Base-by-base conservation (phyloP, 53 echinoderm and acorn worm genomes). In the Holothuria leucospilota region DNA sequence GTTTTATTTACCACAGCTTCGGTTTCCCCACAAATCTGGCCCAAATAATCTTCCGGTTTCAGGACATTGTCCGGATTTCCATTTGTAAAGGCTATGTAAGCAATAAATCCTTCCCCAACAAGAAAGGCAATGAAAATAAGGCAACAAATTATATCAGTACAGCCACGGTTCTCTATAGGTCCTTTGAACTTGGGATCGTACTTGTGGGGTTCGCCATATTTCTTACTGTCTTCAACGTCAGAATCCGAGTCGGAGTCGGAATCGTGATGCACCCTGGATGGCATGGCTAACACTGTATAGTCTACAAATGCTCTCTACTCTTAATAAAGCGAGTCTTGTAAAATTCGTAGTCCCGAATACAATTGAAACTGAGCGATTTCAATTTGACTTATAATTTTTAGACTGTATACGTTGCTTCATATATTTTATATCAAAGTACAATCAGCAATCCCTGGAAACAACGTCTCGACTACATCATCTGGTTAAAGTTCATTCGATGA, bases 131-230 rank as follows among this genome's bases (percentile, higher is more conserved):
- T 28, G 59, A 98, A 98, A 20, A 98, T 84, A 2, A 95, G 28
- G 59, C 95, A 95, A 53, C 98, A 98, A 41, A 95, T 86, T 28
- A 98, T 78, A 66, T 98, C 98, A 21, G 98, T 98, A 72, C 98
- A 98, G 77, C 98, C 88, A 3, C 98, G 95, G 30, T 98, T 90
- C 29, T 62, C 74, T 51, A 93, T 90, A 20, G 98, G 98, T n/a
- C 98, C 98, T 7, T 89, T 86, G 84, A 98, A 98, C 8, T 69
- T 84, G 14, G 93, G 95, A 63, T 95, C 93, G 46, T 93, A 92
- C 8, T 38, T 29, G 14, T 89, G 93, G 12, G 93, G 90, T 69
- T 92, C 90, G 16, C 98, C 98, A 77, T 96, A 96, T 27, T 94
- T 88, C 67, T 67, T 80, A 29, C 11, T 20, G 13, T 81, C 82